phyloP scores from a whole-genome alignment of 2,797 vertebrate species.

The Xiphophorus birchmanni region DNA sequence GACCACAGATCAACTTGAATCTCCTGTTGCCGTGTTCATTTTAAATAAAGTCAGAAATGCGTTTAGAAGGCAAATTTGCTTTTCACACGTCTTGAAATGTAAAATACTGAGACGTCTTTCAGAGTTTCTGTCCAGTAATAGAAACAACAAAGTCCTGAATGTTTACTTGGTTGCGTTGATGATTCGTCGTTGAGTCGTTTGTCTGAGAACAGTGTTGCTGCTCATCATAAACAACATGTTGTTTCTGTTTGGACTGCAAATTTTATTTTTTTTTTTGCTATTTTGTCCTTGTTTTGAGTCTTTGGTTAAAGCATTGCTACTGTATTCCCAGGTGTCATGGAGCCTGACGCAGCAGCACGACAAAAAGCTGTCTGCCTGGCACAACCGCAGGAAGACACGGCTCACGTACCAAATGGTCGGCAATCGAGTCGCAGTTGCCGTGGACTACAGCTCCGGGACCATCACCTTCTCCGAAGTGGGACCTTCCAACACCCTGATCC shows the following conservation, averaged over 20 bases:
- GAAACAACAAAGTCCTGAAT: neutral
- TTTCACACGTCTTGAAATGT: neutral
- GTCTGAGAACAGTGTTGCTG: neutral
- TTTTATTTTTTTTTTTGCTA: too few relatives aligned
- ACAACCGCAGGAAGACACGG: constrained; percentile 79
- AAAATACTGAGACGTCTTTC: neutral
- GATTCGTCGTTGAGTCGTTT: neutral
- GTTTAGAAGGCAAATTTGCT: neutral
- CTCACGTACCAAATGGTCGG: constrained; percentile 69
- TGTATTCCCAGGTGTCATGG: constrained; percentile 73
- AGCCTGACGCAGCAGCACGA: constrained; percentile 81
- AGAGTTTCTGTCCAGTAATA: neutral
- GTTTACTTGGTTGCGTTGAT: neutral
- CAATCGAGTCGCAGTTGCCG: constrained; percentile 65
- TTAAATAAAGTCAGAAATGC: neutral
- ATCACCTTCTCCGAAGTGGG: constrained; percentile 79
- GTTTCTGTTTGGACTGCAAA: neutral
- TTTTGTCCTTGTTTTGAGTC: neutral
- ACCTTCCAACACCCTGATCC: constrained; percentile 55
- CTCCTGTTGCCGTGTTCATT: neutral
- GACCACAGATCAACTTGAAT: neutral
- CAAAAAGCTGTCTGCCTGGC: constrained; percentile 79
- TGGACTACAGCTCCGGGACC: constrained; percentile 77
- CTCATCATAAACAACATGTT: neutral
- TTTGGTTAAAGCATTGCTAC: neutral